Percentiles rank a stretch among this genome's conserved stretches.
phyloP scores from a whole-genome alignment of 2,113 vertebrate species.

The Pyrgilauda ruficollis region DNA sequence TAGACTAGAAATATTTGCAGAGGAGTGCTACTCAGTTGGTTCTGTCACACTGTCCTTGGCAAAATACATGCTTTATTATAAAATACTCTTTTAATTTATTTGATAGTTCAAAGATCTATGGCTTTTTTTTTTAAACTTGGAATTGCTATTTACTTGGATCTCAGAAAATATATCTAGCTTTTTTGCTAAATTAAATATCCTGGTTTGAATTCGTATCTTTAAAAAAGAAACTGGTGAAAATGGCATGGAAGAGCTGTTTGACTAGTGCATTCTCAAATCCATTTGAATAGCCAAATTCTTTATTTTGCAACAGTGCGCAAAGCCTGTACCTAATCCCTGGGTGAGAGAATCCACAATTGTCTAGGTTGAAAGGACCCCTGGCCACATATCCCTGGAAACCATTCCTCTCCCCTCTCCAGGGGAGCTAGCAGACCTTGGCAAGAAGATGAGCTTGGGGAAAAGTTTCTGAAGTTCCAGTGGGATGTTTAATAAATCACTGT shows the following conservation, averaged over 20 bases:
- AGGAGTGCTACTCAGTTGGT: not conserved
- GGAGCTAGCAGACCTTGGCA: not conserved
- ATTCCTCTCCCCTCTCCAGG: not conserved
- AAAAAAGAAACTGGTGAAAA: not conserved
- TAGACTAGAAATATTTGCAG: not conserved
- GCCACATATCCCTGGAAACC: not conserved
- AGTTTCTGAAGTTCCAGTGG: constrained; percentile 44
- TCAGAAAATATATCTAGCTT: not conserved
- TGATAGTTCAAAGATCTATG: not conserved
- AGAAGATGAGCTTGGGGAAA: not conserved
- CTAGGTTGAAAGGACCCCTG: not conserved
- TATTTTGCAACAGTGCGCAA: not conserved
- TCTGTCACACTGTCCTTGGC: not conserved
- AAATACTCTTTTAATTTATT: not conserved
- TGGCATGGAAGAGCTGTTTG: not conserved
- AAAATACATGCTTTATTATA: not conserved
- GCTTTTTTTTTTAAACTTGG: not conserved
- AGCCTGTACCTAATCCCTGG: not conserved
- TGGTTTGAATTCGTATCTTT: not conserved
- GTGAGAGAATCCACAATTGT: not conserved
- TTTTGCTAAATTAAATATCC: not conserved
- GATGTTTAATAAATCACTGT: constrained; percentile 68
- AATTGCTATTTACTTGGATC: not conserved
- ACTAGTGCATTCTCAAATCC: not conserved
- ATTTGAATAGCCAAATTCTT: not conserved